Base-by-base conservation (phyloP, 1,140 invertebrate genomes). In the Papilio dardanus region DNA sequence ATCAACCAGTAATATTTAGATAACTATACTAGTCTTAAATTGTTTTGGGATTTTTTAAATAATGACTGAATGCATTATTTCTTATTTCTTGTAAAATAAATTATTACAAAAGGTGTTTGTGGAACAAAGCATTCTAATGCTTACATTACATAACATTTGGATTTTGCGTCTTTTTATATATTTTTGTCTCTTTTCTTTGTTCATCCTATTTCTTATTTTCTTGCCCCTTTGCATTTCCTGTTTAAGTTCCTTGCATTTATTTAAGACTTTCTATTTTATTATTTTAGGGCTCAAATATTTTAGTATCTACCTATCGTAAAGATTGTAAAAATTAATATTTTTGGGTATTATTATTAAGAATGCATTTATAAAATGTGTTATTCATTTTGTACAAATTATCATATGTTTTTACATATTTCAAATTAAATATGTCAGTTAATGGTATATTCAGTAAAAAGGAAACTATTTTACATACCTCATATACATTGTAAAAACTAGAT, bases 221-320 rank as follows among this genome's bases (percentile, higher is more conserved):
- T 58, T 58, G 24, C 21, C 54, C 28, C 54, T 62, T 62, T 30
- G 1, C 54, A 28, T 62, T 28, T 62, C 54, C 24, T 62, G 30
- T 14, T 62, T 62, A 6, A 30, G 24, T 62, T 62, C 54, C 54
- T 62, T 62, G 54, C 54, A 28, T 54, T 54, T 54, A 54, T 30
- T 14, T 62, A 62, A 62, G 54, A 62, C 21, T 62, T 62, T 62
- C 24, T 62, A 54, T 8, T 24, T 54, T 24, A 21, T 54, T 3
- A 28, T 54, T 54, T 54, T 54, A 24, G 50, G 21, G 19, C 19
- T 54, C 50, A 54, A 54, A 54, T 54, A 54, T 54, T n/a, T n/a
- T 21, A 54, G 21, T 54, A 54, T 24, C 50, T 54, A 10, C 21
- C 19, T 24, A 6, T 54, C 19, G 21, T 24, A 54, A 54, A 10